Base-by-base conservation (phyloP, 2,888 invertebrate species). In the Sabatieria punctata region DNA sequence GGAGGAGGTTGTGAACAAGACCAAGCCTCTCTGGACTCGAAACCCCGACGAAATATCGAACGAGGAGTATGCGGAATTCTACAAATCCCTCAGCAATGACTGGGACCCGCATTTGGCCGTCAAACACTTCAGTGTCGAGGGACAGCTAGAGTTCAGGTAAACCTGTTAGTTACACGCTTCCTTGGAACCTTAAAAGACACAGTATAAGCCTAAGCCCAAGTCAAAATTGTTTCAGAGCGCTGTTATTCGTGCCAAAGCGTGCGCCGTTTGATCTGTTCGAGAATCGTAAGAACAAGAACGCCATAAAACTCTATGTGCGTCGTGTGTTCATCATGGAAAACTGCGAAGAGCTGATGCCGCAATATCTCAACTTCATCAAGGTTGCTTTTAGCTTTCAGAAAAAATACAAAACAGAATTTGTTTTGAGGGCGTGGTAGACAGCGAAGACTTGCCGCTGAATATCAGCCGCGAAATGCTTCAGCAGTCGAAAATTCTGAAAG, bases 271-370 rank as follows among this genome's bases (percentile, higher is more conserved):
- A 97, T 71, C 76, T 97, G 41, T 97, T 97, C 57, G 95, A 97
- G 66, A 93, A 89, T 73, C 86, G 86, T 71, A 95, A 93, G 70
- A 81, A 84, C 67, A 89, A 91, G 75, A 95, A 95, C 73, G 89
- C 91, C 74, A 95, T 97, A 65, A 97, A 97, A 65, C 68, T 95
- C 64, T 95, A 97, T 58, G 95, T 97, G 0, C 78, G 95, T 45
- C 76, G 95, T 52, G 95, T 97, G 1, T 97, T 97, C 76, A 97
- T 97, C 70, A 95, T 95, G 93, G 95, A 97, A 72, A 95, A 95
- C 74, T 95, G 95, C 63, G 93, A 95, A 65, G 95, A 97, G 63
- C 75, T 97, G n/a, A 95, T 97, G 65, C 95, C 95, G 0, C 93
- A 95, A 67, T 97, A 95, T 71, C 73, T 97, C 55, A 93, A 66